Conservation (phyloP, 2,113 vertebrate genomes). For the Rynchops niger region DNA sequence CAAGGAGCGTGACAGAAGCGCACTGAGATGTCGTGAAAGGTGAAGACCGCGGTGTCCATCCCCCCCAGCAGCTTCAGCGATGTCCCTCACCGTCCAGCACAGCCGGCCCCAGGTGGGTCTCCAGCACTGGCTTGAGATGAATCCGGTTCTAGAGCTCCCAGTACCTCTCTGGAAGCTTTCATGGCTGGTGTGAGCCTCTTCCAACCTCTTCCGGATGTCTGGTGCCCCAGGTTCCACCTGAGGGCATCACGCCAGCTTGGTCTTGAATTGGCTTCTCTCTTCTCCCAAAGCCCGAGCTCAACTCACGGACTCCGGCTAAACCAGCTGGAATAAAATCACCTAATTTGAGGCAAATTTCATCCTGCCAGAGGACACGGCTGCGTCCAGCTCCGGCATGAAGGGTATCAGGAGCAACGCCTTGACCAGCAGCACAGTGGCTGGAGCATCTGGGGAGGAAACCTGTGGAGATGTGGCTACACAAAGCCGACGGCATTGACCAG, state of each 20-base stretch:
- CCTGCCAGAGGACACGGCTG: background rate
- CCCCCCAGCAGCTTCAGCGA: background rate
- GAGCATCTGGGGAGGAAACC: background rate
- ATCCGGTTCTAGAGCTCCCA: background rate
- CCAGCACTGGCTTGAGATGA: background rate
- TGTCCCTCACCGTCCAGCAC: background rate
- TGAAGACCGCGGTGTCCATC: background rate
- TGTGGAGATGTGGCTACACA: background rate
- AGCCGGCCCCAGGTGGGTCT: background rate
- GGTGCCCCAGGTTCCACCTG: background rate
- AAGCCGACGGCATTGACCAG: background rate
- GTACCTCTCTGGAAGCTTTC: background rate
- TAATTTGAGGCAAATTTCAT: background rate
- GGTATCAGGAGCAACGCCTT: background rate
- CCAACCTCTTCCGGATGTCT: background rate
- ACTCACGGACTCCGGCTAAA: background rate
- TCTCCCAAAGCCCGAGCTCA: background rate
- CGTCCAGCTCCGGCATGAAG: background rate
- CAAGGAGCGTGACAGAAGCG: fast-evolving
- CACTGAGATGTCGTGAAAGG: fast-evolving
- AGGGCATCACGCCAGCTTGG: background rate
- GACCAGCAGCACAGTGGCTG: background rate
- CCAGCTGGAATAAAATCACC: background rate
- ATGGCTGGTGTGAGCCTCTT: background rate
- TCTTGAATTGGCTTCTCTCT: background rate